Conservation (phyloP, 1,140 invertebrate genomes). For the Orchesella cincta region DNA sequence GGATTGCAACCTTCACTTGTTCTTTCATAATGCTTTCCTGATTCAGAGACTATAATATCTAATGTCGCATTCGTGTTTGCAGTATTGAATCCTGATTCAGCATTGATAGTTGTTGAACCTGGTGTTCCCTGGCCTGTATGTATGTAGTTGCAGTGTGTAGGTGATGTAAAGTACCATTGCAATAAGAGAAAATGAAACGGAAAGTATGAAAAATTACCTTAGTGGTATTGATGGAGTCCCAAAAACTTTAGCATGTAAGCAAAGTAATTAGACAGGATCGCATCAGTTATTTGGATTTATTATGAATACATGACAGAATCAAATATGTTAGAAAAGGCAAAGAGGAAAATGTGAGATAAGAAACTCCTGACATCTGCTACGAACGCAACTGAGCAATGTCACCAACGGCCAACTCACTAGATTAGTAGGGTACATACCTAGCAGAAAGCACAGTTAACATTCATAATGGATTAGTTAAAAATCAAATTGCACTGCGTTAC, state of each 20-base stretch:
- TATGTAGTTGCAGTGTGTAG: too few relatives aligned
- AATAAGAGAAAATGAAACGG: background rate
- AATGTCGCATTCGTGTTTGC: too few relatives aligned
- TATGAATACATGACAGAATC: background rate
- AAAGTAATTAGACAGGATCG: conserved; percentile 26
- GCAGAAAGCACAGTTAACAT: conserved; percentile 14
- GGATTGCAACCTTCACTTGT: too few relatives aligned
- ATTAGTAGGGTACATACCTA: conserved; percentile 27
- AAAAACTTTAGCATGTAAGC: conserved; percentile 22
- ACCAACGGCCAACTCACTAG: conserved; percentile 8
- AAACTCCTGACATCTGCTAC: background rate
- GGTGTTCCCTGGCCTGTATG: too few relatives aligned
- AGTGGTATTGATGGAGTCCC: conserved; percentile 19
- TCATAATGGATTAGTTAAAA: background rate
- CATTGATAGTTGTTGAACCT: too few relatives aligned
- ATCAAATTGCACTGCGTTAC: background rate
- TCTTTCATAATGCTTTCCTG: too few relatives aligned
- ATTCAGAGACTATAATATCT: too few relatives aligned
- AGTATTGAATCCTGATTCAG: too few relatives aligned
- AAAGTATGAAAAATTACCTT: conserved; percentile 12
- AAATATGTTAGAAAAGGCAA: background rate
- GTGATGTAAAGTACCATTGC: too few relatives aligned
- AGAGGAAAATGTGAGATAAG: background rate
- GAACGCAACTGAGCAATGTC: conserved; percentile 3
- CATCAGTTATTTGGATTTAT: conserved; percentile 15